phyloP scores from a whole-genome alignment of 2,113 vertebrate species.

The Nothoprocta perdicaria region DNA sequence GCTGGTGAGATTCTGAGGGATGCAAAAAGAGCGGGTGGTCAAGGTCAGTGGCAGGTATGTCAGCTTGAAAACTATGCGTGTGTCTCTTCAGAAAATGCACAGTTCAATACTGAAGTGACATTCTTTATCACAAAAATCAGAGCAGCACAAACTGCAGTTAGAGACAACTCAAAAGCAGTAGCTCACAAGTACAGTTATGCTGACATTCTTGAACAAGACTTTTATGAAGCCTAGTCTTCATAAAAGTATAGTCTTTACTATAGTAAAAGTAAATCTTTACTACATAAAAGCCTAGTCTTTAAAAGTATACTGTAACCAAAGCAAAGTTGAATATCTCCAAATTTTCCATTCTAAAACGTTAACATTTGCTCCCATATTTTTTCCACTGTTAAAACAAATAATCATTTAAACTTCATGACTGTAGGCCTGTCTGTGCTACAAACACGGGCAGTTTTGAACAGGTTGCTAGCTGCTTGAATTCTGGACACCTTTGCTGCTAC shows the following conservation, averaged over 20 bases:
- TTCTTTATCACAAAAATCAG: slow-evolving; percentile 14
- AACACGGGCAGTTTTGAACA: neutral
- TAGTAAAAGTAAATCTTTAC: no score
- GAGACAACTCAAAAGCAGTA: neutral
- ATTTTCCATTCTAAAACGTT: neutral
- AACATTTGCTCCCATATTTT: neutral
- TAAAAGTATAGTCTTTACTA: no score
- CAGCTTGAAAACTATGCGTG: neutral
- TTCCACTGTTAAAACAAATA: neutral
- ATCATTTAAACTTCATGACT: neutral
- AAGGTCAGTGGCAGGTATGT: neutral
- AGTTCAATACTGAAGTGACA: neutral
- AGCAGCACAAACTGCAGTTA: neutral
- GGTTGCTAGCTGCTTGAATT: neutral
- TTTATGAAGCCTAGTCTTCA: neutral
- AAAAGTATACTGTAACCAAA: no score
- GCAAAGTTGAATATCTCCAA: neutral
- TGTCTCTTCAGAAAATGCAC: neutral
- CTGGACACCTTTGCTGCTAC: neutral
- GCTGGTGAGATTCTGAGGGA: slow-evolving; percentile 87
- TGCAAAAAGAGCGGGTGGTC: neutral
- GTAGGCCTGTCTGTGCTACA: neutral
- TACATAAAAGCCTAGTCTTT: no score
- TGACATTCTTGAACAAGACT: neutral
- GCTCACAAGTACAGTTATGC: neutral